These are phyloP conservation scores for Prinia subflava DNA, from an alignment of 2,113 vertebrate species.

Conservation along the genomic window DNA sequence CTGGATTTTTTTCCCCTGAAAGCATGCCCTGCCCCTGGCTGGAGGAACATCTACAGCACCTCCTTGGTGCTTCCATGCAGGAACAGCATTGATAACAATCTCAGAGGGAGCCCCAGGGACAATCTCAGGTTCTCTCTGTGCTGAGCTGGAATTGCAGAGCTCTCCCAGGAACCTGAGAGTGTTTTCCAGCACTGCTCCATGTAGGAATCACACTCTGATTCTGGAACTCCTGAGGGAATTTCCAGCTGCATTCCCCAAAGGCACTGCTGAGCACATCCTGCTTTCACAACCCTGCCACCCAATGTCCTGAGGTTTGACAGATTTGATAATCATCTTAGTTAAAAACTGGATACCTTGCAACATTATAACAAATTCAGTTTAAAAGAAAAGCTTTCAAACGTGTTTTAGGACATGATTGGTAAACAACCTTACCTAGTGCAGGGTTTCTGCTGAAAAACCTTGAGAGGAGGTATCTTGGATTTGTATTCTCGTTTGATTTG, in stretches of 20 bases:
- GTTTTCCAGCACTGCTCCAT: neutral
- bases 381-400: neutral
- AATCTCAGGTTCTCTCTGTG: neutral
- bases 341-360: neutral
- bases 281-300: neutral
- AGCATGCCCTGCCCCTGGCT: fast-evolving
- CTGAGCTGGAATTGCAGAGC: neutral
- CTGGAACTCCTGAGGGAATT: neutral
- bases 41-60: neutral
- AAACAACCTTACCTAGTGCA: neutral
- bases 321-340: neutral
- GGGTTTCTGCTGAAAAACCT: neutral
- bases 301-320: fast-evolving
- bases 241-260: neutral
- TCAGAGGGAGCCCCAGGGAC: neutral
- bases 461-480: fast-evolving
- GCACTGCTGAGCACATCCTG: neutral
- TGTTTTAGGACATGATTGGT: neutral
- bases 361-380: neutral
- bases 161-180: neutral
- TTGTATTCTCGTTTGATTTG: neutral
- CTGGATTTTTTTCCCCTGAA: neutral
- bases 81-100: fast-evolving
- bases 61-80: neutral
- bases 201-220: neutral